phyloP scores from a whole-genome alignment of 1,140 invertebrate genomes.

The Bombus superbus region DNA sequence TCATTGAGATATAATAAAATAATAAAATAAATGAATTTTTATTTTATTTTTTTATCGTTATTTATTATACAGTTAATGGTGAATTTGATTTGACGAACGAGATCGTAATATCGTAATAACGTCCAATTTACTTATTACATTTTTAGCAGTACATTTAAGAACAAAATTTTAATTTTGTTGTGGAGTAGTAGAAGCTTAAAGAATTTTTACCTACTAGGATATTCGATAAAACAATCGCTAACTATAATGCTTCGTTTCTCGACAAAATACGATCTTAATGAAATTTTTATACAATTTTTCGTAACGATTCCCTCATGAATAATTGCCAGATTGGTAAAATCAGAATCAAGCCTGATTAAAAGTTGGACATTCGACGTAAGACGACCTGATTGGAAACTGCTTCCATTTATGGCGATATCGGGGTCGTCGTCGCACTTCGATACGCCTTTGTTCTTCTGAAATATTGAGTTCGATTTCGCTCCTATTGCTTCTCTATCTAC shows the following conservation, averaged over 20 bases:
- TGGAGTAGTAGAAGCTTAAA: background rate
- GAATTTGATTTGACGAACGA: background rate
- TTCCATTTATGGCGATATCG: background rate
- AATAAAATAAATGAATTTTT: too few species aligned
- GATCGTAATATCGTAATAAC: background rate
- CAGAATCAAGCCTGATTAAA: constrained; percentile 14
- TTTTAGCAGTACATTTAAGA: too few species aligned
- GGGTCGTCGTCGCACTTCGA: constrained; percentile 7
- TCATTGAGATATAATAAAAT: too few species aligned
- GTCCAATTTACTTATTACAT: background rate
- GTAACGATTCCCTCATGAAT: background rate
- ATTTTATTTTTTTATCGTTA: too few species aligned
- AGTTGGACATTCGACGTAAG: constrained; percentile 4
- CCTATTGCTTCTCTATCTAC: background rate
- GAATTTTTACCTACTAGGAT: background rate
- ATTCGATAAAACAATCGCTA: background rate
- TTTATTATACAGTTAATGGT: background rate
- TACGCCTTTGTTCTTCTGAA: constrained; percentile 18
- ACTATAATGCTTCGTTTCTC: too few species aligned
- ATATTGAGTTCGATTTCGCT: constrained; percentile 3
- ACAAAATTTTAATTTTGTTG: background rate
- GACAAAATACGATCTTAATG: background rate
- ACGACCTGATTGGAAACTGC: constrained; percentile 12
- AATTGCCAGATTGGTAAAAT: background rate
- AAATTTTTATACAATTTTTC: background rate